A percentile compares a stretch with the other conserved stretches of the same genome.
Conservation (phyloP, 1,140 invertebrate species). For the Rhagoletis pomonella region DNA sequence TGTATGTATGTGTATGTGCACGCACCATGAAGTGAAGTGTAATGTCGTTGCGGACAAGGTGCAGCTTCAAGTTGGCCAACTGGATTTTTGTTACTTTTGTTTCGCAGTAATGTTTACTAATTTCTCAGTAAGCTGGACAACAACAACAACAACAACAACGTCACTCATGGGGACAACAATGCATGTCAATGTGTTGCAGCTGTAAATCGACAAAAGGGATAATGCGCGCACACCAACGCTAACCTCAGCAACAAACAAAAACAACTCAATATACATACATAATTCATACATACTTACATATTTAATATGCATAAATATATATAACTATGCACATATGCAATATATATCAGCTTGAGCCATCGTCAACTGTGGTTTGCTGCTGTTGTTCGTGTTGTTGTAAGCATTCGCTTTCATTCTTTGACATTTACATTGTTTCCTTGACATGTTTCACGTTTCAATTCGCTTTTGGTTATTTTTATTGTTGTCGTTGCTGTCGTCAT, state of each 20-base stretch:
- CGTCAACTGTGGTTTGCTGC: not conserved
- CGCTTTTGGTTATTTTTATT: not conserved
- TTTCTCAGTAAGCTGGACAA: not conserved
- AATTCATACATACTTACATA: too few species aligned
- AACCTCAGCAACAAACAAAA: not conserved
- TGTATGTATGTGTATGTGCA: not conserved
- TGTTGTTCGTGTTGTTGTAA: not conserved
- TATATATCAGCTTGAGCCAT: too few species aligned
- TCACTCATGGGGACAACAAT: not conserved
- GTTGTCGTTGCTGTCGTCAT: not conserved
- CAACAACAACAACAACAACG: slow-evolving; percentile 1
- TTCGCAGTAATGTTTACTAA: not conserved
- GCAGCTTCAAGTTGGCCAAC: slow-evolving; percentile 10
- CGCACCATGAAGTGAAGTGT: not conserved
- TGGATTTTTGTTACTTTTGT: not conserved
- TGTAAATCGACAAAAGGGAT: slow-evolving; percentile 27
- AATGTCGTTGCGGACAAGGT: not conserved
- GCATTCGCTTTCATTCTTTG: not conserved
- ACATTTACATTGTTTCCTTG: slow-evolving; percentile 41
- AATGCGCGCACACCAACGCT: not conserved
- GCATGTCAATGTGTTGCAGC: not conserved
- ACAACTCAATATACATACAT: too few species aligned
- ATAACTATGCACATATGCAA: too few species aligned
- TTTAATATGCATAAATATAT: too few species aligned
- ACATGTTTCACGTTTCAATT: slow-evolving; percentile 26